Conservation (phyloP, 2,888 invertebrate species). For the Aricia artaxerxes region DNA sequence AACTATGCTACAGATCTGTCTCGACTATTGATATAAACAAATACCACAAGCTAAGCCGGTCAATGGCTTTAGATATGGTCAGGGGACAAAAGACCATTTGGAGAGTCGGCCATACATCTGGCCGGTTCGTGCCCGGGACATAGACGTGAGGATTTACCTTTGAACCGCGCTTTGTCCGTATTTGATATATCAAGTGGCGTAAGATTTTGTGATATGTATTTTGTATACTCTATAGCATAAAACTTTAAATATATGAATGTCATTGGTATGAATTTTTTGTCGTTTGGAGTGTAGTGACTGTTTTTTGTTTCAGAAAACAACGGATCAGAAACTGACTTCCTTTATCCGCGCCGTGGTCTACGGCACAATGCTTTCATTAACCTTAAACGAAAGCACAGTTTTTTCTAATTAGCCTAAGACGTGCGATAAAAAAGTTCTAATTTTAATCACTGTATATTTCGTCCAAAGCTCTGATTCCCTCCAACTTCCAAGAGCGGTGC, state of each 20-base stretch:
- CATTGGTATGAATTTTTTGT: too few species aligned
- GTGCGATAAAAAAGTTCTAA: too few species aligned
- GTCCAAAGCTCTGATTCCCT: too few species aligned
- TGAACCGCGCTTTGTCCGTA: not conserved
- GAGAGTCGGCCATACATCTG: slow-evolving; percentile 64
- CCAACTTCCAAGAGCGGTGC: too few species aligned
- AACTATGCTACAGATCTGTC: not conserved
- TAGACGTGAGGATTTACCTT: slow-evolving; percentile 64
- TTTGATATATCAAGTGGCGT: slow-evolving; percentile 17
- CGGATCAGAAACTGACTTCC: too few species aligned
- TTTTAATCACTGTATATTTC: too few species aligned
- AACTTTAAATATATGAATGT: not conserved
- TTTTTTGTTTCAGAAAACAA: too few species aligned
- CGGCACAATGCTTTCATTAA: too few species aligned
- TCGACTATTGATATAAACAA: not conserved
- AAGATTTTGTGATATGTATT: not conserved
- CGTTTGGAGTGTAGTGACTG: too few species aligned
- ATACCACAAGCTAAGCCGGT: slow-evolving; percentile 43
- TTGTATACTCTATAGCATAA: not conserved
- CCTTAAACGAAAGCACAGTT: too few species aligned
- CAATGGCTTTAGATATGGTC: slow-evolving; percentile 56
- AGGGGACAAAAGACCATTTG: slow-evolving; percentile 45
- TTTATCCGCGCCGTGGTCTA: too few species aligned
- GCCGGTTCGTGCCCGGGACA: slow-evolving; percentile 66
- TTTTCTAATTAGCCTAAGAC: too few species aligned